These are phyloP conservation scores for Lordiphosa collinella DNA, from an alignment of 1,140 invertebrate genomes.

Conservation along the genomic window DNA sequence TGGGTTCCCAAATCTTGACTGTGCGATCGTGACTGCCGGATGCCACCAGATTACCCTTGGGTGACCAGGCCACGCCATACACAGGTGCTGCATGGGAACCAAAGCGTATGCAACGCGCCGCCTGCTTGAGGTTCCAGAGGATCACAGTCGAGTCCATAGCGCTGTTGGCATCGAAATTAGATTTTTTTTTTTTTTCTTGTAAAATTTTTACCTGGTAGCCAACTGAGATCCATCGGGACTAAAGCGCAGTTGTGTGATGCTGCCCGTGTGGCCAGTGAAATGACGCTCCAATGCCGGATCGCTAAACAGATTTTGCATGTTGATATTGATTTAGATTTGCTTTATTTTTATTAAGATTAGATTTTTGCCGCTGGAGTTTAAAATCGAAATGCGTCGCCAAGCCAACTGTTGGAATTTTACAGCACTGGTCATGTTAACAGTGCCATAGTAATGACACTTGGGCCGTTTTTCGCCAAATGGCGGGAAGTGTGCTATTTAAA, in stretches of 20 bases:
- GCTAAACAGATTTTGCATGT: slow-evolving; percentile 32
- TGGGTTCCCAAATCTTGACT: slow-evolving; percentile 92
- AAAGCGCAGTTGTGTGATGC: slow-evolving; percentile 88
- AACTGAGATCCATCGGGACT: slow-evolving; percentile 88
- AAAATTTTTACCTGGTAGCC: slow-evolving; percentile 88
- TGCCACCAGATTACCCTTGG: slow-evolving; percentile 89
- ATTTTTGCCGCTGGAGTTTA: slow-evolving; percentile 21
- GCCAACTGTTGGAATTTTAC: neutral
- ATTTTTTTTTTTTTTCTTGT: no score
- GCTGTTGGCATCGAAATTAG: no score
- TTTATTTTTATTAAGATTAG: neutral
- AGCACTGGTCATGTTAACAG: no score
- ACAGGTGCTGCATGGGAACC: slow-evolving; percentile 84
- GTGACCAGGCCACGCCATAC: slow-evolving; percentile 87
- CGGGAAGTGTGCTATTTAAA: no score
- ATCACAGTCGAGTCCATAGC: slow-evolving; percentile 88
- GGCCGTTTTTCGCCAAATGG: no score
- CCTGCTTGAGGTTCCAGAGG: slow-evolving; percentile 87
- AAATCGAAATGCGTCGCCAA: slow-evolving; percentile 28
- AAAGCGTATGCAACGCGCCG: slow-evolving; percentile 85
- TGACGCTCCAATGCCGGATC: slow-evolving; percentile 87
- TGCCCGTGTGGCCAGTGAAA: slow-evolving; percentile 88
- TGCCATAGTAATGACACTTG: no score
- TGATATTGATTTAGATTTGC: slow-evolving; percentile 5
- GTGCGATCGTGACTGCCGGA: slow-evolving; percentile 90